Percentiles rank a stretch among this genome's conserved stretches.
phyloP scores from a whole-genome alignment of 2,888 invertebrate genomes.

The Deilephila elpenor region DNA sequence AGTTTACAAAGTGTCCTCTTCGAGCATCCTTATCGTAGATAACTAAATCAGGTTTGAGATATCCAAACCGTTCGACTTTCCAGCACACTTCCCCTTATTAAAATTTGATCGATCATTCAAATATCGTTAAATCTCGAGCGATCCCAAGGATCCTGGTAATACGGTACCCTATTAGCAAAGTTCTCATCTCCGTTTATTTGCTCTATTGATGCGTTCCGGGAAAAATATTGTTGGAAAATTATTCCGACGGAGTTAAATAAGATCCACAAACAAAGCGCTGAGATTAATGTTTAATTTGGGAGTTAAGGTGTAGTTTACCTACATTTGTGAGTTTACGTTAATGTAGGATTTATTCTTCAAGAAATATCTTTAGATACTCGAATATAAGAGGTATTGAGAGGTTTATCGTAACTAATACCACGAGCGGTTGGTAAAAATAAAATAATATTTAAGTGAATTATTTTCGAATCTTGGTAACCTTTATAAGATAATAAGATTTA shows the following conservation, averaged over 20 bases:
- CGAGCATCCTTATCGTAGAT: background rate
- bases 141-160: conserved; percentile 15
- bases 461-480: too few relatives aligned
- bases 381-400: too few relatives aligned
- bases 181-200: conserved; percentile 8
- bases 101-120: conserved; percentile 4
- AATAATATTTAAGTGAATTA: too few relatives aligned
- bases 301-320: too few relatives aligned
- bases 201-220: conserved; percentile 13
- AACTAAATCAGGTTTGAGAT: conserved; percentile 5
- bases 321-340: too few relatives aligned
- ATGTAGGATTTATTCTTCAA: background rate
- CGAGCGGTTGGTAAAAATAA: too few relatives aligned
- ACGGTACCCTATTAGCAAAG: conserved; percentile 27
- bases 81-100: conserved; percentile 6
- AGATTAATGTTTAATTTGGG: background rate
- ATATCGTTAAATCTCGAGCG: conserved; percentile 12
- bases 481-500: too few relatives aligned
- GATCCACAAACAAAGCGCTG: background rate
- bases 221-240: conserved; percentile 22
- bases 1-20: background rate
- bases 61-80: conserved; percentile 1
- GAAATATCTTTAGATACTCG: too few relatives aligned
- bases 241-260: background rate
- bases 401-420: too few relatives aligned